These are phyloP conservation scores for Acanthurus leucopareius DNA, from an alignment of 2,797 vertebrate genomes.

Conservation along the genomic window DNA sequence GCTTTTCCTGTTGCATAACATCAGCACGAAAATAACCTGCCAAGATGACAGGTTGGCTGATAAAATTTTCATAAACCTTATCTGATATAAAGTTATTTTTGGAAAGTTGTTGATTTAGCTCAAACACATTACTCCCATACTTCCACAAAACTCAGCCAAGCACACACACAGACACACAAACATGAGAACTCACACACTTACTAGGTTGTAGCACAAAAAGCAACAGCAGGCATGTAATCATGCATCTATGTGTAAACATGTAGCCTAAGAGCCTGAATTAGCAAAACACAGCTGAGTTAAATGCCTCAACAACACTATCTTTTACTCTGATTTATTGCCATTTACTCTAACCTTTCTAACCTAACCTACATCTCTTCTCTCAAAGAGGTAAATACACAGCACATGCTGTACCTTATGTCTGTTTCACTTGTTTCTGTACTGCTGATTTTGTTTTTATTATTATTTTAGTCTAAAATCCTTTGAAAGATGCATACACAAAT, in stretches of 20 bases:
- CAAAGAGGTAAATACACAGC: neutral
- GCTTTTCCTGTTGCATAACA: constrained; percentile 60
- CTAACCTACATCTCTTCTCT: neutral
- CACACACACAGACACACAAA: neutral
- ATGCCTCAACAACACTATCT: neutral
- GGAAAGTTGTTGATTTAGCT: constrained; percentile 50
- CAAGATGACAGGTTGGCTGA: constrained; percentile 57
- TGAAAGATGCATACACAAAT: neutral
- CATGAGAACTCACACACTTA: neutral
- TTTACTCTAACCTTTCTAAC: neutral
- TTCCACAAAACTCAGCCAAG: constrained; percentile 8
- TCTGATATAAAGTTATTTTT: constrained; percentile 57
- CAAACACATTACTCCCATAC: constrained; percentile 1
- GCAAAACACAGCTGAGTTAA: neutral
- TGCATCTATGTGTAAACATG: neutral
- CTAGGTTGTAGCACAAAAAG: neutral
- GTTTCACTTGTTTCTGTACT: neutral
- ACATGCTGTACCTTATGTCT: neutral
- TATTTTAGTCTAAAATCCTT: neutral
- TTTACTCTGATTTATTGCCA: neutral
- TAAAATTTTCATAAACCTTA: constrained; percentile 66
- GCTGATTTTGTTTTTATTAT: neutral
- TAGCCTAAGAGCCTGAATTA: constrained; percentile 2
- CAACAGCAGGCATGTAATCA: neutral
- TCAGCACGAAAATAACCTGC: constrained; percentile 62